Conservation (phyloP, 2,888 invertebrate genomes). For the Prosopocoilus inquinatus region DNA sequence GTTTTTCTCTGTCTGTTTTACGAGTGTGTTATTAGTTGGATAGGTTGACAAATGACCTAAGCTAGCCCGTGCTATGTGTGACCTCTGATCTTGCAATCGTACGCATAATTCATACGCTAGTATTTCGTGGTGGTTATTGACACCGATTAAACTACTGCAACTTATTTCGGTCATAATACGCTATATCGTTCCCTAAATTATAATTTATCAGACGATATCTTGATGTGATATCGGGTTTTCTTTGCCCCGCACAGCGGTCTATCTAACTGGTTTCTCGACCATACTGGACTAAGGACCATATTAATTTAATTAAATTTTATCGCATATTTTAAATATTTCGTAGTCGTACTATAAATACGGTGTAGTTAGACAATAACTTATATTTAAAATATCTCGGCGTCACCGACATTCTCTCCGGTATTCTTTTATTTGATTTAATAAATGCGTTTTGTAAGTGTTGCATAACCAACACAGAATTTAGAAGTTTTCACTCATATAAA, state of each 20-base stretch:
- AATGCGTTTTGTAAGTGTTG: background rate
- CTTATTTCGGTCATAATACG: constrained; percentile 23
- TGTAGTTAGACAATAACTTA: constrained; percentile 37
- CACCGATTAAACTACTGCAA: constrained; percentile 23
- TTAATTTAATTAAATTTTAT: constrained; percentile 51
- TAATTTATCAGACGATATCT: constrained; percentile 42
- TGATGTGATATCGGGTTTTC: constrained; percentile 38
- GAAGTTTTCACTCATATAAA: background rate
- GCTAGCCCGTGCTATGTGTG: constrained; percentile 30
- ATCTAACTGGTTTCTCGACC: constrained; percentile 39
- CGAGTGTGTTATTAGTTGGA: constrained; percentile 27
- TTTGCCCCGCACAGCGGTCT: constrained; percentile 38
- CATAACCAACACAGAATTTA: constrained; percentile 13
- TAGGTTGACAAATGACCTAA: constrained; percentile 31
- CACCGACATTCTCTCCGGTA: constrained; percentile 15
- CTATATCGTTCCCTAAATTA: constrained; percentile 35
- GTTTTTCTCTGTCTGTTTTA: constrained; percentile 26
- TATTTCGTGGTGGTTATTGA: constrained; percentile 25
- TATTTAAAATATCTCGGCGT: constrained; percentile 24
- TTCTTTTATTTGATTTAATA: constrained; percentile 2
- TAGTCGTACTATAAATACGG: constrained; percentile 42
- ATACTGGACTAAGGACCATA: constrained; percentile 38
- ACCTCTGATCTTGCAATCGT: constrained; percentile 23
- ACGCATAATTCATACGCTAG: constrained; percentile 7
- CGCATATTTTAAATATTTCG: constrained; percentile 45